phyloP scores from a whole-genome alignment of 2,888 invertebrate genomes.

The Hetaerina titia region DNA sequence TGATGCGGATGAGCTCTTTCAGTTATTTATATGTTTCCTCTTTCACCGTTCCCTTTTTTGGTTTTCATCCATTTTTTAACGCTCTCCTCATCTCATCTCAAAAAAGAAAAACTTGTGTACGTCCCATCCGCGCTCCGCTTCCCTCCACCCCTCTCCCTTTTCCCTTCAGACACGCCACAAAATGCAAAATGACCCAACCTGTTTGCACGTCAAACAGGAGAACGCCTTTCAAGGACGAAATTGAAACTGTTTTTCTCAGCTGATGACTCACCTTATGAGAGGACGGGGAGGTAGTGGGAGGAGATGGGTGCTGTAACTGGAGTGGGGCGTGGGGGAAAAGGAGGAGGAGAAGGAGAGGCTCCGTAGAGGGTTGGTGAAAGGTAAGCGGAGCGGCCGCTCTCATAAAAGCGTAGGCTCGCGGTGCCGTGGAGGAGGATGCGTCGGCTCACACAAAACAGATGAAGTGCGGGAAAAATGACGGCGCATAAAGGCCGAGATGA shows the following conservation, averaged over 20 bases:
- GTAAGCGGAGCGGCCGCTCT: not conserved
- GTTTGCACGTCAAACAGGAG: constrained; percentile 58
- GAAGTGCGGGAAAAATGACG: constrained; percentile 53
- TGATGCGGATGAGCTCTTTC: constrained; percentile 33
- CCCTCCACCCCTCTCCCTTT: not conserved
- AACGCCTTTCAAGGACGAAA: constrained; percentile 58
- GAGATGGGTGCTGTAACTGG: not conserved
- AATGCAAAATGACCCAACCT: constrained; percentile 57
- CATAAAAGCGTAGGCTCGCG: not conserved
- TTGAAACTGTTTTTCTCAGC: constrained; percentile 34
- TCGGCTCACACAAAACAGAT: constrained; percentile 36
- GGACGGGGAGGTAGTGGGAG: not conserved
- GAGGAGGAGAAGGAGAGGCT: not conserved
- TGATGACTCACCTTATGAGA: constrained; percentile 32
- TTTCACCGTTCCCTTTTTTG: not conserved
- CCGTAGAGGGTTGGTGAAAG: not conserved
- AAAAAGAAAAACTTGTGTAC: not conserved
- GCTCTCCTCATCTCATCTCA: constrained; percentile 16
- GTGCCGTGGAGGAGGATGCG: not conserved
- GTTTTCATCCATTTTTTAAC: constrained; percentile 36
- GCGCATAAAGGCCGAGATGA: constrained; percentile 24
- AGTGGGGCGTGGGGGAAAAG: not conserved
- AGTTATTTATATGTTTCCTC: constrained; percentile 50
- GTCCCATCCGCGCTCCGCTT: not conserved
- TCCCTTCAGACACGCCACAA: not conserved